Base-by-base conservation (phyloP, 2,797 vertebrate species). In the Borostomias antarcticus region DNA sequence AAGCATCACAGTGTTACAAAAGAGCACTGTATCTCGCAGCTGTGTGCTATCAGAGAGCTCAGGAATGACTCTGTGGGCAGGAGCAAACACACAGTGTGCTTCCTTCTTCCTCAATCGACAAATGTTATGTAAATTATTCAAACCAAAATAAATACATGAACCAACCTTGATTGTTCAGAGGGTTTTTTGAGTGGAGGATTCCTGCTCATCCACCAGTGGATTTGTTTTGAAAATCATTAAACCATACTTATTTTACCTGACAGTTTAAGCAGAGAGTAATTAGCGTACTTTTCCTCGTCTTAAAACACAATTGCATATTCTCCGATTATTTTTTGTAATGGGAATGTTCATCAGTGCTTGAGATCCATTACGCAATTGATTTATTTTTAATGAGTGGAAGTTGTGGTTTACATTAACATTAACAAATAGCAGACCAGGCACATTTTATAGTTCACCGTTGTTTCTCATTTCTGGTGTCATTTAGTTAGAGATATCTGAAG, bases 91-190 rank as follows among this genome's bases (percentile, higher is more conserved):
- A 48, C 80, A 54, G 70, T 23, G 66, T 73, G 50, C 5, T 37
- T 83, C 58, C 75, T 74, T 72, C 77, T 73, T 76, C 65, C 78
- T 56, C 54, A 68, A 74, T 43, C 74, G 78, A 71, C 73, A 76
- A 80, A 83, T 64, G 66, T 88, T 75, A 72, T 28, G 64, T 76
- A 73, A 76, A 75, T 71, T 77, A 82, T 67, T 77, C 72, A 75
- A 57, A 63, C 56, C 32, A 70, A 79, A 79, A 68, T 73, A 62
- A 78, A 82, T 59, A 58, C 70, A 54, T 65, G 61, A 70, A 60
- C 75, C 45, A 52, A 33, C 65, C 29, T 23, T 66, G 33, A 74
- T 62, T 29, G 26, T 17, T 54, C 52, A 32, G 11, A 19, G 9
- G n/a, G 47, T n/a, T n/a, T 15, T 43, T 43, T 43, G 2, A 43